Conservation (phyloP, 2,888 invertebrate genomes). For the Polyploca ridens region DNA sequence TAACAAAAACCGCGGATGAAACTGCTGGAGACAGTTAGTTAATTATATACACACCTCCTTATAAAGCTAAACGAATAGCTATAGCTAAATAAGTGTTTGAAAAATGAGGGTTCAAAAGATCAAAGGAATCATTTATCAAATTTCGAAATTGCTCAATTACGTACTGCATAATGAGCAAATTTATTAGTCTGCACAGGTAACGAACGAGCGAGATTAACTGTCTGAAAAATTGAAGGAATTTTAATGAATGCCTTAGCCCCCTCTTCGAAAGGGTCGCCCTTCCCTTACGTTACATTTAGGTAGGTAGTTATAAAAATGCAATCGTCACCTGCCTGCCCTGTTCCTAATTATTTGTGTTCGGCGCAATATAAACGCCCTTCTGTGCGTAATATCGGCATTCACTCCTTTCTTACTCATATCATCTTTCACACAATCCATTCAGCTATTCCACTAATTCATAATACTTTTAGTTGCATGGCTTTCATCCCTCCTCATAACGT, state of each 20-base stretch:
- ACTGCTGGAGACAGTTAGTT: background rate
- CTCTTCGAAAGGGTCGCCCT: background rate
- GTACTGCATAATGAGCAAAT: background rate
- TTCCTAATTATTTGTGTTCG: too few relatives aligned
- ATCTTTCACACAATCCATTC: too few relatives aligned
- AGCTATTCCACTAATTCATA: too few relatives aligned
- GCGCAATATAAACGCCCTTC: too few relatives aligned
- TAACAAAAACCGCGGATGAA: too few relatives aligned
- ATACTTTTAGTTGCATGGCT: too few relatives aligned
- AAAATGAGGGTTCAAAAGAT: background rate
- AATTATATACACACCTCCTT: background rate
- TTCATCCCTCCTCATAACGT: too few relatives aligned
- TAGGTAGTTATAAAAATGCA: background rate
- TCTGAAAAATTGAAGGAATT: conserved; percentile 4
- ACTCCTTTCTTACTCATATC: too few relatives aligned
- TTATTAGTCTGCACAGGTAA: background rate
- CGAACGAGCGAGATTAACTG: background rate
- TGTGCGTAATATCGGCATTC: too few relatives aligned
- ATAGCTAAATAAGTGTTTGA: background rate
- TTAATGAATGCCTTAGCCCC: background rate
- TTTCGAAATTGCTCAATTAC: conserved; percentile 3
- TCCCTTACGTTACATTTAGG: background rate
- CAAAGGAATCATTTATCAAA: conserved; percentile 1
- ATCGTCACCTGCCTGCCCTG: too few relatives aligned
- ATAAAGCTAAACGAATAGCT: background rate